These are phyloP conservation scores for Ariolimax columbianus DNA, from an alignment of 2,888 invertebrate species.

Conservation along the genomic window DNA sequence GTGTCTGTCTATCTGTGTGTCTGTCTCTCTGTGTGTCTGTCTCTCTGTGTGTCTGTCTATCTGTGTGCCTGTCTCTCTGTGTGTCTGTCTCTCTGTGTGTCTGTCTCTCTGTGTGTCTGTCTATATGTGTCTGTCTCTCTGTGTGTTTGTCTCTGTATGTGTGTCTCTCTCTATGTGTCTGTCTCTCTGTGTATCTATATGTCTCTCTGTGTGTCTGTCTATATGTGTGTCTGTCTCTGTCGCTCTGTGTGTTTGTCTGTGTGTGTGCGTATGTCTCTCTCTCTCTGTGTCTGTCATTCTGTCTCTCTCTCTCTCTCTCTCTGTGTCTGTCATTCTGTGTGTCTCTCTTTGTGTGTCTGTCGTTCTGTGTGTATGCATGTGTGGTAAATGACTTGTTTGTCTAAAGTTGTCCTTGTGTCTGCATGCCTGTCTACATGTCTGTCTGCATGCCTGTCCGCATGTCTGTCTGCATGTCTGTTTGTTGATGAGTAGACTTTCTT, in stretches of 20 bases:
- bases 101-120: neutral
- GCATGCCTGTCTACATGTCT: neutral
- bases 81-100: neutral
- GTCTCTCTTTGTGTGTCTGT: neutral
- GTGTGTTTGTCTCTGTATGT: neutral
- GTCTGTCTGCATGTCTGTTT: neutral
- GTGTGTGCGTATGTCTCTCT: too few relatives aligned
- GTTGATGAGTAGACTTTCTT: too few relatives aligned
- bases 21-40: constrained; percentile 9
- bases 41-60: neutral
- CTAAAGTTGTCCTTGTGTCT: constrained; percentile 8
- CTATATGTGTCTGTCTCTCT: neutral
- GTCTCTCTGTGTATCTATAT: constrained; percentile 3
- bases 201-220: neutral
- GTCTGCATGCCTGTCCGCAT: neutral
- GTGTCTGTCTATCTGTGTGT: constrained; percentile 24
- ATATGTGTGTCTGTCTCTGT: neutral
- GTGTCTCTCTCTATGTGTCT: neutral
- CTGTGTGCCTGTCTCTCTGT: neutral
- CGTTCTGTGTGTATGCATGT: neutral
- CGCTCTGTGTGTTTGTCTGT: too few relatives aligned
- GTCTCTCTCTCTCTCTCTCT: neutral
- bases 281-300: too few relatives aligned
- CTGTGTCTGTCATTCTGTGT: neutral
- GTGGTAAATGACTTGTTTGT: too few relatives aligned